Percentiles rank a stretch among this genome's conserved stretches.
phyloP scores from a whole-genome alignment of 2,888 invertebrate species.

The Rhopalosiphum nymphaeae region DNA sequence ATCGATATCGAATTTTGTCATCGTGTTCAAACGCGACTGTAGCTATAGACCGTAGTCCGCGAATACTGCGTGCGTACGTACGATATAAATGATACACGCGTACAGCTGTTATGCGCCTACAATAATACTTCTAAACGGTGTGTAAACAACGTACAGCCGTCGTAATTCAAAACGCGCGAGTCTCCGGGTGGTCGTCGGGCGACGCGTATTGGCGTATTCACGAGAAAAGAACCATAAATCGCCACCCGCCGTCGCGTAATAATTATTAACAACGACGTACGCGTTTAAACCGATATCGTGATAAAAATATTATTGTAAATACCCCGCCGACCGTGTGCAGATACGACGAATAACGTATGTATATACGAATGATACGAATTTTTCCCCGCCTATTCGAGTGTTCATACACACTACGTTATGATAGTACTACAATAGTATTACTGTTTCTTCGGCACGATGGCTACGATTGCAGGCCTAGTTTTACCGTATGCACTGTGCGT shows the following conservation, averaged over 20 bases:
- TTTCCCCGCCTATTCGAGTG: not conserved
- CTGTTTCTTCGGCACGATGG: not conserved
- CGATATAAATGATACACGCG: not conserved
- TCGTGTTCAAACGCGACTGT: not conserved
- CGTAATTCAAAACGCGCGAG: not conserved
- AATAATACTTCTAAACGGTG: not conserved
- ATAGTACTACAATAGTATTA: not conserved
- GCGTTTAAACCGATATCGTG: not conserved
- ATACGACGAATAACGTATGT: not conserved
- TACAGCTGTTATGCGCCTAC: not conserved
- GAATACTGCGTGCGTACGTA: not conserved
- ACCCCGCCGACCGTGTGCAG: not conserved
- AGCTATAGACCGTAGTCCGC: not conserved
- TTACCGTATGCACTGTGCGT: not conserved
- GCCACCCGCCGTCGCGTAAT: not conserved
- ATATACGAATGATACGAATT: not conserved
- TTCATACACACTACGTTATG: not conserved
- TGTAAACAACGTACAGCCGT: not conserved
- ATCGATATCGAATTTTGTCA: not conserved
- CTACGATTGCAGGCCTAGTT: not conserved
- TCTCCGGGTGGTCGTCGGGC: not conserved
- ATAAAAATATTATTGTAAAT: not conserved
- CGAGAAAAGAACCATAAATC: not conserved
- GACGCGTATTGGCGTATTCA: not conserved
- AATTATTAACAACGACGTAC: not conserved